phyloP scores from a whole-genome alignment of 2,113 vertebrate species.

The Thymallus thymallus region DNA sequence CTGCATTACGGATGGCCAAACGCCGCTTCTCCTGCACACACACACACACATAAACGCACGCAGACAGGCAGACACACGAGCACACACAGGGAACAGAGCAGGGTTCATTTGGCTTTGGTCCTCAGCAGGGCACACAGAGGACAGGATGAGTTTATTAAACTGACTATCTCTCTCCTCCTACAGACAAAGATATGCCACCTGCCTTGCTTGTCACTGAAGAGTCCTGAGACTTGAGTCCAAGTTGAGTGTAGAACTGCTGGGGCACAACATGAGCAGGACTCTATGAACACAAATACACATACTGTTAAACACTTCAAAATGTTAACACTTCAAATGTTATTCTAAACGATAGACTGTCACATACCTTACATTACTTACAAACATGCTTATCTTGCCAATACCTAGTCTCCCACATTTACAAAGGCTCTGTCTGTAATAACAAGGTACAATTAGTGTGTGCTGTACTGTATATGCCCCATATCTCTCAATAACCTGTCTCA shows the following conservation, averaged over 20 bases:
- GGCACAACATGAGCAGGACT: constrained; percentile 3
- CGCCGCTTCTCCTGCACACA: constrained; percentile 87
- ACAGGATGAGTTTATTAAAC: constrained; percentile 11
- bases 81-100: constrained; percentile 21
- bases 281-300: constrained; percentile 5
- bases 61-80: neutral
- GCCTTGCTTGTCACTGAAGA: neutral
- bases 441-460: neutral
- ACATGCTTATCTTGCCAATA: too few species aligned
- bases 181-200: constrained; percentile 12
- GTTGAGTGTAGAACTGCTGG: neutral
- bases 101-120: constrained; percentile 36
- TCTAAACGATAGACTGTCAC: too few species aligned
- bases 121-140: constrained; percentile 17
- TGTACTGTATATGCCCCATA: neutral
- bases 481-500: neutral
- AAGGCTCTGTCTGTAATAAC: neutral
- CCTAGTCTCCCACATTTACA: neutral
- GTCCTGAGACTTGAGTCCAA: constrained; percentile 7
- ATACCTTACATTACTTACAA: too few species aligned
- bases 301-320: neutral
- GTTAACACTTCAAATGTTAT: neutral
- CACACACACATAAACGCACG: constrained; percentile 11
- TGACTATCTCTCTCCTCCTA: constrained; percentile 15
- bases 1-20: constrained; percentile 87